phyloP scores from a whole-genome alignment of 2,797 vertebrate genomes.

The Lemur catta region DNA sequence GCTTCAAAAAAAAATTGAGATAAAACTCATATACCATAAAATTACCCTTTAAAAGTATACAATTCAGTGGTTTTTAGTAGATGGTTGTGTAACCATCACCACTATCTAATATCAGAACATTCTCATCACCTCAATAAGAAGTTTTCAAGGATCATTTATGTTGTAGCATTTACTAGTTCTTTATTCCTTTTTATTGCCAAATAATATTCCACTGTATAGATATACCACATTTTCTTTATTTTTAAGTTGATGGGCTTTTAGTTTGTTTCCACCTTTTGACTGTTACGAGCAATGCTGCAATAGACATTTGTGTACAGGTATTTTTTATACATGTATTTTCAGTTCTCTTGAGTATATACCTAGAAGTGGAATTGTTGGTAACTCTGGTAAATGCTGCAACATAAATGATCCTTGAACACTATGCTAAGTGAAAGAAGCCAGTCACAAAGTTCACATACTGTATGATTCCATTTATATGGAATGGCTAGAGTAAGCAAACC shows the following conservation, averaged over 20 bases:
- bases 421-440: no score
- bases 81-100: neutral
- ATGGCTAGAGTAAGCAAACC: no score
- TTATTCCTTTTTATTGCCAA: neutral
- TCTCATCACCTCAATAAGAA: neutral
- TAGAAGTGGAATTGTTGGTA: neutral
- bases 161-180: neutral
- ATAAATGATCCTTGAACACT: no score
- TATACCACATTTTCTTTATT: neutral
- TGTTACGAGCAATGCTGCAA: neutral
- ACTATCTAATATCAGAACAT: neutral
- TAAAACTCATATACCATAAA: neutral
- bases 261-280: neutral
- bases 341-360: neutral
- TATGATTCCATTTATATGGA: no score
- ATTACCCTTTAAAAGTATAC: neutral
- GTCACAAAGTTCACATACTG: no score
- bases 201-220: neutral
- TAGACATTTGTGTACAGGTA: neutral
- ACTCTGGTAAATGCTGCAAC: no score
- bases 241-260: neutral
- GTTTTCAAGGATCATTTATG: neutral
- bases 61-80: neutral
- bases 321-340: neutral
- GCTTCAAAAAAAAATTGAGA: neutral